Conservation (phyloP, 2,888 invertebrate genomes). For the Lepidochrysops patricia region DNA sequence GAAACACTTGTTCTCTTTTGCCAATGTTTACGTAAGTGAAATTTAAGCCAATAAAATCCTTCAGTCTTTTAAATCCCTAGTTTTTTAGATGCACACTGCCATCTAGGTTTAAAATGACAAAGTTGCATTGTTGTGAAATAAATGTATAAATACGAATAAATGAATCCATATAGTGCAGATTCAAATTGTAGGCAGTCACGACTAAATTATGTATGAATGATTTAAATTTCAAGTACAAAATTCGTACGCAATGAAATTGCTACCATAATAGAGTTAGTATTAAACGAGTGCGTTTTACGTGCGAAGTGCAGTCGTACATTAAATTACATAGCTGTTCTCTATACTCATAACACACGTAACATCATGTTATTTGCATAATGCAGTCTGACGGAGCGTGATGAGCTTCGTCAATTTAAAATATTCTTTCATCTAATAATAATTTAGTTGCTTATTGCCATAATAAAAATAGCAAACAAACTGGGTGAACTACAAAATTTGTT, state of each 20-base stretch:
- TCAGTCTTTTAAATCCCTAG: too few relatives aligned
- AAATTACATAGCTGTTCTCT: not conserved
- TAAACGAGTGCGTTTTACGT: not conserved
- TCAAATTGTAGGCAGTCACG: not conserved
- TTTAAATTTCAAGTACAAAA: not conserved
- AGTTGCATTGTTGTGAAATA: too few relatives aligned
- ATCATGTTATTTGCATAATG: conserved; percentile 1
- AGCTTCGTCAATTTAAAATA: not conserved
- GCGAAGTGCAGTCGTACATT: not conserved
- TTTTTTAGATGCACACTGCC: too few relatives aligned
- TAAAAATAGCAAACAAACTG: too few relatives aligned
- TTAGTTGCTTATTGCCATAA: not conserved
- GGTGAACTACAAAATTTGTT: too few relatives aligned
- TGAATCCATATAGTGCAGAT: too few relatives aligned
- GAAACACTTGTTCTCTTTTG: too few relatives aligned
- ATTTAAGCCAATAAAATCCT: too few relatives aligned
- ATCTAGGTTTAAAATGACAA: too few relatives aligned
- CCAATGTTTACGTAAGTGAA: too few relatives aligned
- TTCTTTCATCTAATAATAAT: too few relatives aligned
- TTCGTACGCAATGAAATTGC: not conserved
- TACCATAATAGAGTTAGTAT: not conserved
- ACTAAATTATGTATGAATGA: not conserved
- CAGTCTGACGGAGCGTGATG: not conserved
- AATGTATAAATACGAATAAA: too few relatives aligned
- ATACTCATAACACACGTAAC: not conserved